These are phyloP conservation scores for Callaeas wilsoni DNA, from an alignment of 2,113 vertebrate species.

Conservation along the genomic window DNA sequence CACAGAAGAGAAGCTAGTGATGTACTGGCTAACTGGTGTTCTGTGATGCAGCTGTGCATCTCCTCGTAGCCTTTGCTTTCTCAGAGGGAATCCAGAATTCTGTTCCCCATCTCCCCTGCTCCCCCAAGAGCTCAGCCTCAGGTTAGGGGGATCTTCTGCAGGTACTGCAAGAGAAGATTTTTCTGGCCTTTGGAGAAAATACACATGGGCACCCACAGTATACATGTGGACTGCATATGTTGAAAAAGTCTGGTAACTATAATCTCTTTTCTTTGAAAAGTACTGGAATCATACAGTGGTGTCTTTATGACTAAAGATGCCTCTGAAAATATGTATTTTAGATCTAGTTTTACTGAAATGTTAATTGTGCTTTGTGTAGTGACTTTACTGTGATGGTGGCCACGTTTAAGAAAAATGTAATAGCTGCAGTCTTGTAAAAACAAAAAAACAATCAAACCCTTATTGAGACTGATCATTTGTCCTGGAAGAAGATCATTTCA, in stretches of 20 bases:
- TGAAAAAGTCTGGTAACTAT: background rate
- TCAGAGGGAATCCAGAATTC: background rate
- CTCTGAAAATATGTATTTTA: background rate
- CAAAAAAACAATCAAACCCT: background rate
- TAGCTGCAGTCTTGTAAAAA: background rate
- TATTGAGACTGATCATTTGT: background rate
- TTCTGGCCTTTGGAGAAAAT: background rate
- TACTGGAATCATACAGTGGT: background rate
- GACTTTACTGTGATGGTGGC: background rate
- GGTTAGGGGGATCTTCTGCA: background rate
- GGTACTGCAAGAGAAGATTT: background rate
- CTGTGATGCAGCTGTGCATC: background rate
- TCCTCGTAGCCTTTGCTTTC: background rate
- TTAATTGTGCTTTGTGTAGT: background rate
- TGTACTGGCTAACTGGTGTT: background rate
- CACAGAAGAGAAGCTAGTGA: background rate
- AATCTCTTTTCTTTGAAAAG: background rate
- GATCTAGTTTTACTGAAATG: background rate
- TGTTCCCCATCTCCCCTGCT: background rate
- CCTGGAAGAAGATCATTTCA: background rate
- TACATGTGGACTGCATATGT: background rate
- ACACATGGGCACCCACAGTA: accelerated
- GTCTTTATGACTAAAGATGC: background rate
- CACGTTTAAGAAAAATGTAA: background rate
- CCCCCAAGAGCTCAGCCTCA: background rate